Base-by-base conservation (phyloP, 2,888 invertebrate genomes). In the Linyphia triangularis region DNA sequence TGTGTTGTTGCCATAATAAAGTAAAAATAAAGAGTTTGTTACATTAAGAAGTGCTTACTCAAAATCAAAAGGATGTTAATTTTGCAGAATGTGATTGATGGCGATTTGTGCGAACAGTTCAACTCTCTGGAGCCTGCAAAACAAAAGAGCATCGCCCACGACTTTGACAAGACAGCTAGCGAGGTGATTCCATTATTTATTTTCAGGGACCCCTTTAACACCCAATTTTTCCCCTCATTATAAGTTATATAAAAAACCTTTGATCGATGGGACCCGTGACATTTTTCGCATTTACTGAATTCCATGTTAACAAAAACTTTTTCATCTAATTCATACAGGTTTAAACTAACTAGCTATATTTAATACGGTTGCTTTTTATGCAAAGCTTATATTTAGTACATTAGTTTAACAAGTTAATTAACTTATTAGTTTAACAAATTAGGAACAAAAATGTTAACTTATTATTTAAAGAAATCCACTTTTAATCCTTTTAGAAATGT, bases 91-190 rank as follows among this genome's bases (percentile, higher is more conserved):
- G 98, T 99, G 0, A 96, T 99, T 91, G 99, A 99, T 93, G 99
- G 99, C 2, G 99, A 99, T 93, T 94, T 99, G 70, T 99, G 99
- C 93, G 99, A 99, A 93, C 99, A 99, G 94, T 99, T 97, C 93
- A 98, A 98, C 93, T 97, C 98, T 0, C 95, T 99, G 92, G 99
- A 99, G 91, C 95, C 96, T 0, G 94, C 95, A 0, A 99, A 99
- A 93, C 99, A 99, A 93, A 98, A 98, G 92, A 96, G 96, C 90
- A 98, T 99, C 89, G 96, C 99, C 0, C 95, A 96, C 65, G 99
- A 99, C 93, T 94, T 99, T 92, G 99, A 99, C 92, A 95, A 98
- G 92, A 98, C 97, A 0, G 96, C 99, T 0, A 98, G 97, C 82
- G 99, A 99, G 93, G 98, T 94, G 84, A 85, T 90, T 67, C n/a